Evolutionary conservation across 1,140 invertebrate genomes (phyloP), one percentile per base, ranked within the genome.

Genomic region (Bombus waltoni): DNA sequence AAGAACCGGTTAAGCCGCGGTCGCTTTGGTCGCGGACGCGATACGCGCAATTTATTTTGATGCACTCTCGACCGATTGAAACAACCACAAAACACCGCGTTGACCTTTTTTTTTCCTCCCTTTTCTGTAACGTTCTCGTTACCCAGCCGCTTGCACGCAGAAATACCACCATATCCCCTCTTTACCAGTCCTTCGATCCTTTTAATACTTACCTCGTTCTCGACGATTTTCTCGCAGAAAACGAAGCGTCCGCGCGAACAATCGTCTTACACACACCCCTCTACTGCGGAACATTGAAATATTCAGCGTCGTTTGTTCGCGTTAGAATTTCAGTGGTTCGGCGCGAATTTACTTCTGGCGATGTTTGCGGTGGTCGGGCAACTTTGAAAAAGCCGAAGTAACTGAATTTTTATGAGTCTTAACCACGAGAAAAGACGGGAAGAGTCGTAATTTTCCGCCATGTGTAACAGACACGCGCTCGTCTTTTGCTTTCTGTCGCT

Each of bases 351-450:
- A 38, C 73, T 25, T 42, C 42, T 22, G 32, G 32, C 57, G 82
- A n/a, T 89, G 82, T 85, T 85, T 89, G 83, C 82, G 68, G 53
- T 87, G 74, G 76, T 80, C 82, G 79, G 72, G 77, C 79, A 66
- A 81, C 44, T 62, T 70, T 87, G 78, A 59, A 80, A 87, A 70
- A 78, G 82, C 75, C 47, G 62, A 53, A 71, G 15, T 18, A 42
- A 28, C 22, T 53, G 35, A 75, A 90, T 87, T 74, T 89, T 72
- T 90, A 84, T 90, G 88, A 88, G 71, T 83, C 80, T 79, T 71
- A 87, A 90, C 88, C 87, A 42, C 68, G 57, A 35, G 66, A 38
- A 71, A 76, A 90, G 81, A 81, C 70, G 32, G 79, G 53, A 83
- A 8, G 13, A 2, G 6, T 80, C 82, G 82, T 83, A 83, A 90